Evolutionary conservation across 2,888 invertebrate genomes (phyloP), one percentile per base, ranked within the genome.

Genomic region (Andrena bicolor): DNA sequence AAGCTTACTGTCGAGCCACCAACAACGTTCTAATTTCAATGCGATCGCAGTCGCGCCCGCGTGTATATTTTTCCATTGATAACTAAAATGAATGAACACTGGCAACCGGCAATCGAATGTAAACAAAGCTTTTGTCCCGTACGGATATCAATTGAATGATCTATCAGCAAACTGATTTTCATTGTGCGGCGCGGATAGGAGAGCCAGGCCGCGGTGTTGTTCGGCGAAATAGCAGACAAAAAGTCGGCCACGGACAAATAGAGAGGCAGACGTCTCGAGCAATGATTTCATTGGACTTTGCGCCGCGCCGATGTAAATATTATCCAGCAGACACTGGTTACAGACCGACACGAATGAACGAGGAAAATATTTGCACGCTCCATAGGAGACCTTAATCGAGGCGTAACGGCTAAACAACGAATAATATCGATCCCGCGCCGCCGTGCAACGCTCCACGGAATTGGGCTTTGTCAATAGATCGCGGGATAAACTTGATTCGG

Each of bases 211-310:
- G 49, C 63, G 35, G 68, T 71, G 75, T 74, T 74, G 53, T 78
- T 64, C 69, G 68, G 41, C 75, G 66, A 76, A 83, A 73, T 76
- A 30, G 41, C 60, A 61, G 51, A 30, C 28, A 68, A 76, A 80
- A 84, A 83, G 64, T 74, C 80, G 83, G 76, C 76, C 83, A 83
- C 71, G 83, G 80, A 83, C 83, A 77, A 71, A 76, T 63, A 82
- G 74, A 75, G 74, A 66, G 76, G 51, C 79, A 74, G 72, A 66
- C 80, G 68, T 80, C 84, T 76, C 73, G 80, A 64, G 71, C 71
- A 84, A 83, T 65, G 74, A 80, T 84, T 84, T 84, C 80, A 76
- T 80, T 80, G 83, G 83, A 83, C 84, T 83, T 84, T 83, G 80
- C 58, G 53, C 80, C 66, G 64, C 76, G 56, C 53, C 70, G 80